Conservation (phyloP, 2,797 vertebrate species). For the Falco peregrinus region DNA sequence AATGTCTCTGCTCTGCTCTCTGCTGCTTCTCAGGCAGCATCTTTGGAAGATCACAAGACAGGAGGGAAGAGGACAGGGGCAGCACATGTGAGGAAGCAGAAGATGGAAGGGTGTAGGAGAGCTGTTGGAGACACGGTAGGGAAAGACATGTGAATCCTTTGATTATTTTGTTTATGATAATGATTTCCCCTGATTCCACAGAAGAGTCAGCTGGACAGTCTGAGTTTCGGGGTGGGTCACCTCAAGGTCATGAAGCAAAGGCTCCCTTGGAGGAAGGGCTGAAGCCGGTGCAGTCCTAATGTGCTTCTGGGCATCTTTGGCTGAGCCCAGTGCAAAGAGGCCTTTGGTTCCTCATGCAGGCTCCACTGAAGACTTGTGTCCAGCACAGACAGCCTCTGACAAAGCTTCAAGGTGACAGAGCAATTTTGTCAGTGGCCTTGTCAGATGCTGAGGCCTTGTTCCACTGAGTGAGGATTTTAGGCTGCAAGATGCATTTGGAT, state of each 20-base stretch:
- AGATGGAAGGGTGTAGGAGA: neutral
- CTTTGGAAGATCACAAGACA: neutral
- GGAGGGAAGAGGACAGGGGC: neutral
- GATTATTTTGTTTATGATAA: neutral
- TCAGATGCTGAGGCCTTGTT: neutral
- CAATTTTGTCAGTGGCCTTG: neutral
- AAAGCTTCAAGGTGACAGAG: slow-evolving; percentile 17
- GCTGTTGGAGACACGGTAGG: neutral
- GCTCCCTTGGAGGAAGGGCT: neutral
- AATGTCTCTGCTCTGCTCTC: neutral
- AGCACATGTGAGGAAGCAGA: neutral
- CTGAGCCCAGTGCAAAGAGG: neutral
- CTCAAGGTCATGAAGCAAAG: neutral
- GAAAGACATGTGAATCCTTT: neutral
- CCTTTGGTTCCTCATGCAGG: neutral
- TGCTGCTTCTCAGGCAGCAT: neutral
- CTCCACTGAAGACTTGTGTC: neutral
- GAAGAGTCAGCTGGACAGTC: neutral
- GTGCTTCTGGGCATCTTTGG: neutral
- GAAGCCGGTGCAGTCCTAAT: neutral
- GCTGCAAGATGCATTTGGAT: neutral
- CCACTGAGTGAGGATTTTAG: neutral
- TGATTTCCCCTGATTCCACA: neutral
- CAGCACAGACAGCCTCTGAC: neutral
- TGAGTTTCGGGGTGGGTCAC: accelerated